Evolutionary conservation across 1,140 invertebrate species (phyloP), one percentile per base, ranked within the genome.

Genomic region (Acyrthosiphon pisum): DNA sequence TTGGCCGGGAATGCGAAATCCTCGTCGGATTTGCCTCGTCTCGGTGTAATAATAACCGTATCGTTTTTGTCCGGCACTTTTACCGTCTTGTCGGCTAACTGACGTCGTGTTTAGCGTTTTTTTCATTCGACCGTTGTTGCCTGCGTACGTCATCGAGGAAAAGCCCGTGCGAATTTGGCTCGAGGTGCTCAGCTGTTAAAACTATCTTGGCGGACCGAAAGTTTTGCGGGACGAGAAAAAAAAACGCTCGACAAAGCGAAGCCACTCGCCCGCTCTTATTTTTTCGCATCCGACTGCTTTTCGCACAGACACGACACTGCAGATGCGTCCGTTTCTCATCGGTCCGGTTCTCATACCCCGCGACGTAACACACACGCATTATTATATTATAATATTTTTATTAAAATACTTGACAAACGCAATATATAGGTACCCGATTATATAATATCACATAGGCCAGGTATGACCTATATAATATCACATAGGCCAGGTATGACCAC

Each of bases 131-230:
- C 30, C 30, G 11, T 18, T 14, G 14, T 14, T 6, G 6, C 60
- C 60, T 18, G 60, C 6, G 4, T 3, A 41, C 83, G 23, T 23
- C 83, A 23, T 41, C 30, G 46, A 14, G 86, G 86, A 50, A 22
- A 22, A 30, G 18, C 37, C 44, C 86, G 86, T 87, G 86, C n/a
- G 86, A 87, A 30, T 46, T 35, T 0, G 14, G 44, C 86, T 87
- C 86, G 46, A 30, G 46, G 46, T 35, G 86, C 86, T 22, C 86
- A 87, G 86, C 86, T 87, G 86, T 87, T 87, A 22, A 87, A 87
- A 87, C 86, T 50, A 76, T 76, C 84, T 87, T n/a, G 14, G 35
- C 84, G 46, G 86, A 50, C 86, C 44, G 46, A 87, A 87, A 87
- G 86, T 87, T 87, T 87, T n/a, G 86, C 30, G 18, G 18, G 30